Evolutionary conservation across 2,888 invertebrate genomes (phyloP).

Genomic region (Iselma pallidipennis): DNA sequence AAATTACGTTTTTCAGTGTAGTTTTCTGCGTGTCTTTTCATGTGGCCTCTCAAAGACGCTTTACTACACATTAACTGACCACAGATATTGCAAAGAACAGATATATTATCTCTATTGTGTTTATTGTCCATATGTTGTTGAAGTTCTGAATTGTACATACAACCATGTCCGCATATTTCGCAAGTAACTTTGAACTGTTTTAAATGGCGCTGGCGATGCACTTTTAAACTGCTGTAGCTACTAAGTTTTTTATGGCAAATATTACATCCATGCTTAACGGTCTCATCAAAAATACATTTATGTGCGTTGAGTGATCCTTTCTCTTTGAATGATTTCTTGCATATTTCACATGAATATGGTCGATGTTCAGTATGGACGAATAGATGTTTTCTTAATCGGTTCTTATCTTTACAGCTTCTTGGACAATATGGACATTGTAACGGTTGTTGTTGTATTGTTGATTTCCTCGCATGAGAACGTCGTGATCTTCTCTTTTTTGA

Average conservation of each 20-base stretch:
- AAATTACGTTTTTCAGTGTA: conserved; percentile 41
- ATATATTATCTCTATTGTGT: conserved; percentile 32
- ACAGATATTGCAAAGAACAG: conserved; percentile 45
- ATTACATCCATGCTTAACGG: conserved; percentile 51
- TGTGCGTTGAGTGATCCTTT: conserved; percentile 28
- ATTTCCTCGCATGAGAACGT: too few species aligned
- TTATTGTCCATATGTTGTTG: conserved; percentile 39
- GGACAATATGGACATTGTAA: too few species aligned
- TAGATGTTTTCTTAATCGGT: not conserved
- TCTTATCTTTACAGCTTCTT: not conserved
- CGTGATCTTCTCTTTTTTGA: too few species aligned
- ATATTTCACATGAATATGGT: conserved; percentile 24
- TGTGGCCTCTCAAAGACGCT: conserved; percentile 35
- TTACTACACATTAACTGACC: conserved; percentile 39
- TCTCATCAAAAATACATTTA: conserved; percentile 19
- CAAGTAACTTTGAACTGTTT: conserved; percentile 61
- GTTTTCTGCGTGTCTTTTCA: conserved; percentile 35
- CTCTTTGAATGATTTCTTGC: conserved; percentile 32
- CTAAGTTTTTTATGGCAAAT: conserved; percentile 61
- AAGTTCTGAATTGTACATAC: conserved; percentile 39
- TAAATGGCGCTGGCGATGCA: conserved; percentile 60
- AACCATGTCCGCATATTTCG: conserved; percentile 37
- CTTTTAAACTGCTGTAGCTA: conserved; percentile 45
- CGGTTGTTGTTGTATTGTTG: too few species aligned
- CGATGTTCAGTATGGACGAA: not conserved